These are phyloP conservation scores for Drosophila falleni DNA, from an alignment of 2,888 invertebrate species.

Conservation along the genomic window DNA sequence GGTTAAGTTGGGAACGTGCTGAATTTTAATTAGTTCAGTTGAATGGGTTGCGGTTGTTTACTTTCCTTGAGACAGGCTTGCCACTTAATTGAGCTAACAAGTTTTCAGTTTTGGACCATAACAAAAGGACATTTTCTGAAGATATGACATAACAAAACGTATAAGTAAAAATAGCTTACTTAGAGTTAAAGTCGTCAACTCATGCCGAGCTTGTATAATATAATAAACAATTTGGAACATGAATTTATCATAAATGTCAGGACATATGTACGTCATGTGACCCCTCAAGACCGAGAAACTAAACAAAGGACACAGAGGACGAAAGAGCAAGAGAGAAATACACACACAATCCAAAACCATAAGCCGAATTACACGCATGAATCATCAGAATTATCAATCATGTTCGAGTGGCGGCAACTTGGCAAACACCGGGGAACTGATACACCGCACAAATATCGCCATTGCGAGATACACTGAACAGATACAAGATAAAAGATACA, in stretches of 20 bases:
- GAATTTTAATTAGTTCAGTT: constrained; percentile 78
- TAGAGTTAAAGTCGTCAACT: constrained; percentile 20
- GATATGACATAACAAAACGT: neutral
- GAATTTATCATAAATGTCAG: constrained; percentile 66
- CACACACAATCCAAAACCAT: constrained; percentile 37
- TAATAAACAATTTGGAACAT: constrained; percentile 43
- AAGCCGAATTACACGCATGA: constrained; percentile 78
- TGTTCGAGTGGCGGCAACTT: constrained; percentile 70
- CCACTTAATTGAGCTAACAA: constrained; percentile 33
- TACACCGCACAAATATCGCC: constrained; percentile 45
- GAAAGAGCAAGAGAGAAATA: constrained; percentile 8
- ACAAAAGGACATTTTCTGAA: neutral
- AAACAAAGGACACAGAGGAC: neutral
- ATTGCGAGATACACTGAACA: constrained; percentile 39
- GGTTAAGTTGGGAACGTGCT: constrained; percentile 63
- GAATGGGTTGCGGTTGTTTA: constrained; percentile 66
- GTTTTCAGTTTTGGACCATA: constrained; percentile 8
- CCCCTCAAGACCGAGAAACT: constrained; percentile 5
- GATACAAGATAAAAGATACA: constrained; percentile 34
- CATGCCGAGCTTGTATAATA: neutral
- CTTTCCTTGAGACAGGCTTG: constrained; percentile 24
- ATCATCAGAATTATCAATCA: constrained; percentile 81
- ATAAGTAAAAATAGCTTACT: neutral
- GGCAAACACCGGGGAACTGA: constrained; percentile 47
- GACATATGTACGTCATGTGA: constrained; percentile 43